phyloP scores from a whole-genome alignment of 2,888 invertebrate species.

The Epistrophella euchroma region DNA sequence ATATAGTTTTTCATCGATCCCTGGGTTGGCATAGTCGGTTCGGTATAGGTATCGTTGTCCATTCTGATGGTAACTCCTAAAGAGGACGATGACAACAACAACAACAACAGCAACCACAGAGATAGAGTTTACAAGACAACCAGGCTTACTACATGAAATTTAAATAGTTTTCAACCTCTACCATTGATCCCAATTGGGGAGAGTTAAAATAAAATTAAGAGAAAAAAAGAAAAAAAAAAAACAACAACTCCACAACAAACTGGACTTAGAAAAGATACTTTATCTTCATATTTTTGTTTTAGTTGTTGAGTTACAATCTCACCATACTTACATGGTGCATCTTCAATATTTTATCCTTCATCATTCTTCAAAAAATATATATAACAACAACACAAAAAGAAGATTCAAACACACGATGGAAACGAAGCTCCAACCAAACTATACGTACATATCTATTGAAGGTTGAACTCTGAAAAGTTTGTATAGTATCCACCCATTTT shows the following conservation, averaged over 20 bases:
- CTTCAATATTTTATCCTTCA: slow-evolving; percentile 69
- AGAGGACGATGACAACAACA: slow-evolving; percentile 52
- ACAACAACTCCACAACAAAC: slow-evolving; percentile 28
- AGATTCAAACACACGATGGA: slow-evolving; percentile 28
- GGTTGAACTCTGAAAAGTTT: slow-evolving; percentile 39
- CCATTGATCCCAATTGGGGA: slow-evolving; percentile 75
- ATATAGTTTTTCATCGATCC: slow-evolving; percentile 71
- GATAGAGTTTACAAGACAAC: slow-evolving; percentile 42
- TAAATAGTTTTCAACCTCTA: slow-evolving; percentile 74
- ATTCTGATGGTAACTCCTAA: slow-evolving; percentile 34
- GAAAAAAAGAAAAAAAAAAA: slow-evolving; percentile 8
- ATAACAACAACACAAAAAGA: not conserved
- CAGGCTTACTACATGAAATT: slow-evolving; percentile 73
- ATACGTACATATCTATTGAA: slow-evolving; percentile 26
- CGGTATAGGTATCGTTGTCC: slow-evolving; percentile 59
- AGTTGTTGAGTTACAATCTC: slow-evolving; percentile 16
- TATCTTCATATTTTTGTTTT: slow-evolving; percentile 3
- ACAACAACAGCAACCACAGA: slow-evolving; percentile 15
- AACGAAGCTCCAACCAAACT: slow-evolving; percentile 5
- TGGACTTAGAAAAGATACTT: slow-evolving; percentile 59
- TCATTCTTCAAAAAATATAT: slow-evolving; percentile 61
- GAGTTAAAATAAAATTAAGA: slow-evolving; percentile 74
- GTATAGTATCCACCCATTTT: slow-evolving; percentile 82
- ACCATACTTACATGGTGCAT: slow-evolving; percentile 34
- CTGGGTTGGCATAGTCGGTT: slow-evolving; percentile 5